Evolutionary conservation across 2,888 invertebrate genomes (phyloP), one percentile per base, ranked within the genome.

Genomic region (Cheilosia soror): DNA sequence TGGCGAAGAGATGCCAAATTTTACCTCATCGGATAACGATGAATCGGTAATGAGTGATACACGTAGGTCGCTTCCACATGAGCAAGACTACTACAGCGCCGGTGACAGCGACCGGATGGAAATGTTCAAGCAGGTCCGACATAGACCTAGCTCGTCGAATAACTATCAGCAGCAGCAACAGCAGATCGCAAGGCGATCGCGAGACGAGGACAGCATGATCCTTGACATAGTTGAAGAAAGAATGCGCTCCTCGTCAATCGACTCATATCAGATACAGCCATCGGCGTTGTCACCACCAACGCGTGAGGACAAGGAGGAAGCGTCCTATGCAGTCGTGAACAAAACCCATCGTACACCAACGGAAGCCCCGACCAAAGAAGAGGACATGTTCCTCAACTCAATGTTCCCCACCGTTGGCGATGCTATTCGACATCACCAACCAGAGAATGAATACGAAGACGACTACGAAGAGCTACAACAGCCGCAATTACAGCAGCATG

Each of bases 1-100:
- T 75, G 96, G 96, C 79, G 89, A 95, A 89, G 96, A 96, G 85
- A 94, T 96, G 42, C 93, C 89, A 0, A 88, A 87, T 73, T 89
- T 89, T 90, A 88, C 90, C 25, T 90, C 90, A 62, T 90, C 90
- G 9, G 91, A 91, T 69, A 91, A 91, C 72, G 91, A 91, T 55
- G 90, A 91, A 55, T 89, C 88, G 1, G 80, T 87, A 11, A 77
- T 87, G 2, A 90, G 89, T 47, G 90, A 88, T 55, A 77, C 87
- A 42, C 83, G 88, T 9, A 91, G 73, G 93, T 92, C 90, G 92
- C 90, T 88, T 93, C 92, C 87, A 92, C 92, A 89, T 90, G 93
- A 89, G 93, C 93, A 91, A 87, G 92, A 85, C 40, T 83, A 80
- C n/a, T 68, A 77, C 42, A 51, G 51, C 27, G 88, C 78, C 5